These are phyloP conservation scores for Clarias platycephalus DNA, from an alignment of 2,797 vertebrate genomes.

Conservation along the genomic window DNA sequence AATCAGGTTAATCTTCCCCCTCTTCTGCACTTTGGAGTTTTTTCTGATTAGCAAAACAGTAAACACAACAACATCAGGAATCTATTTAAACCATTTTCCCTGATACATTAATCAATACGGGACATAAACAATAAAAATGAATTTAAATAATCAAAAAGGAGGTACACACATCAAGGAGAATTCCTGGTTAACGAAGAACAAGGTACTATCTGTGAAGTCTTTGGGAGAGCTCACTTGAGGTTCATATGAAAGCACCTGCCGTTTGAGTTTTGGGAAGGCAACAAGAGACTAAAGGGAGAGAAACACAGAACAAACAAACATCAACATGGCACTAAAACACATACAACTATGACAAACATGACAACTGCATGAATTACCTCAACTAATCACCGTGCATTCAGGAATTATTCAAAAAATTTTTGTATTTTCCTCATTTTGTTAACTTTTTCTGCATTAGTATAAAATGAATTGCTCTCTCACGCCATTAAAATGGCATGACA, in stretches of 20 bases:
- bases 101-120: not conserved
- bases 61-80: not conserved
- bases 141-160: not conserved
- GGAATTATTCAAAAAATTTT: not conserved
- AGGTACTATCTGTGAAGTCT: conserved; percentile 96
- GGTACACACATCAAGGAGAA: conserved; percentile 95
- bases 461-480: not conserved
- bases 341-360: not conserved
- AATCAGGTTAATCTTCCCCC: conserved; percentile 98
- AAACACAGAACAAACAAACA: not conserved
- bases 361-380: not conserved
- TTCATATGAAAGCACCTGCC: conserved; percentile 94
- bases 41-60: conserved; percentile 77
- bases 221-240: conserved; percentile 95
- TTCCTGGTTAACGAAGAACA: conserved; percentile 98
- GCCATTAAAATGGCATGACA: not conserved
- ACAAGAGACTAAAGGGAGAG: conserved; percentile 85
- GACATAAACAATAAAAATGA: not conserved
- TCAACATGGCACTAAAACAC: not conserved
- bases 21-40: conserved; percentile 97
- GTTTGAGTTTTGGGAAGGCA: conserved; percentile 97
- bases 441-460: not conserved
- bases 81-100: not conserved
- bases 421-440: not conserved
- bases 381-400: not conserved